Evolutionary conservation across 2,888 invertebrate genomes (phyloP).

Genomic region (Acrobasis consociella): DNA sequence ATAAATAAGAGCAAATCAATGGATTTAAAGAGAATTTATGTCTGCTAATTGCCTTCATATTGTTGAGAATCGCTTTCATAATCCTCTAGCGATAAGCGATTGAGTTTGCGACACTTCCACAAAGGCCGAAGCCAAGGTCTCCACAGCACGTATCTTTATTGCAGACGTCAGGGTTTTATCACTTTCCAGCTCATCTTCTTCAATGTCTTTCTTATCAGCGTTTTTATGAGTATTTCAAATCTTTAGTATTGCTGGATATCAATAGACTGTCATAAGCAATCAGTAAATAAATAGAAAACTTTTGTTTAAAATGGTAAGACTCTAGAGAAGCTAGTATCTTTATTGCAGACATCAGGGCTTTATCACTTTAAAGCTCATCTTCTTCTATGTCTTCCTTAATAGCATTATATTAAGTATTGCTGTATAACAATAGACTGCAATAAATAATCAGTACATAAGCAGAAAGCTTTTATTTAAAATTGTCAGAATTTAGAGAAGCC

Average conservation of each 20-base stretch:
- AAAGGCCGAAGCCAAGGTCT: constrained; percentile 47
- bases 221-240: background rate
- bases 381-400: no score
- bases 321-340: no score
- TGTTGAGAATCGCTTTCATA: constrained; percentile 50
- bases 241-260: background rate
- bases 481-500: no score
- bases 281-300: no score
- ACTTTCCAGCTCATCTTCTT: background rate
- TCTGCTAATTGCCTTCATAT: constrained; percentile 49
- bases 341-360: no score
- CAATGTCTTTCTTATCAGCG: background rate
- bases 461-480: no score
- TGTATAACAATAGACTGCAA: no score
- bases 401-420: no score
- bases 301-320: no score
- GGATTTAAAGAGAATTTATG: constrained; percentile 9
- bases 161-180: constrained; percentile 2
- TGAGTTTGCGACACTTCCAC: constrained; percentile 47
- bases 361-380: no score
- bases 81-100: constrained; percentile 46
- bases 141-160: constrained; percentile 9
- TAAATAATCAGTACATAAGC: no score
- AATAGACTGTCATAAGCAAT: no score
- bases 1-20: background rate